Conservation (phyloP, 1,140 invertebrate genomes). For the Nebria ingens region DNA sequence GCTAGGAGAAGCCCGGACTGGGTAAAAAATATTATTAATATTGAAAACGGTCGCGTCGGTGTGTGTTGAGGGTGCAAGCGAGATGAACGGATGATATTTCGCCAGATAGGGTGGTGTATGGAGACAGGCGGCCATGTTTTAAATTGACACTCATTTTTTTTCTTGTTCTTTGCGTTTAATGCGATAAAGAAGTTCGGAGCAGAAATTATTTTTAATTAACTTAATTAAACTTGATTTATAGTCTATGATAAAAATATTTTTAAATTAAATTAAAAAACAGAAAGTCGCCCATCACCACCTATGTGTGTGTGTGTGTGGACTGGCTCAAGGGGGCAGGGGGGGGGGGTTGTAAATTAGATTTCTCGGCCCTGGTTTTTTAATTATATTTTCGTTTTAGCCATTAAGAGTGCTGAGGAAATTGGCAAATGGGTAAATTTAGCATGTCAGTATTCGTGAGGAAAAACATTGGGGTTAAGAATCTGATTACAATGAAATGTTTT, state of each 20-base stretch:
- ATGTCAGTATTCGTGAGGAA: too few species aligned
- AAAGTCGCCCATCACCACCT: not conserved
- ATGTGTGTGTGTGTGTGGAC: not conserved
- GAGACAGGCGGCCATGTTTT: conserved; percentile 1
- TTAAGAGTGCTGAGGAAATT: too few species aligned
- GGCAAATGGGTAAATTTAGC: too few species aligned
- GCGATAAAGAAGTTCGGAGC: conserved; percentile 23
- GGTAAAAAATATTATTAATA: not conserved
- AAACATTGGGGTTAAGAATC: too few species aligned
- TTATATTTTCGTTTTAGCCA: too few species aligned
- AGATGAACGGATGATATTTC: not conserved
- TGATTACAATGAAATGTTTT: too few species aligned
- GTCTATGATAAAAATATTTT: conserved; percentile 32
- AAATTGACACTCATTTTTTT: conserved; percentile 9
- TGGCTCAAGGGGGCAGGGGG: too few species aligned
- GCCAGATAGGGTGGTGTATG: not conserved
- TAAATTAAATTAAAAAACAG: conserved; percentile 36
- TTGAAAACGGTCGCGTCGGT: not conserved
- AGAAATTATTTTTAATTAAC: conserved; percentile 37
- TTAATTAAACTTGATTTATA: conserved; percentile 37
- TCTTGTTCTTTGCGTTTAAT: conserved; percentile 6
- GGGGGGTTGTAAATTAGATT: not conserved
- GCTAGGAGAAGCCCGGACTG: too few species aligned
- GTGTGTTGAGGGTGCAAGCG: not conserved
- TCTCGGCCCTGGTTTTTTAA: too few species aligned